Conservation (phyloP, 2,888 invertebrate genomes). For the Ennomos quercinarius region DNA sequence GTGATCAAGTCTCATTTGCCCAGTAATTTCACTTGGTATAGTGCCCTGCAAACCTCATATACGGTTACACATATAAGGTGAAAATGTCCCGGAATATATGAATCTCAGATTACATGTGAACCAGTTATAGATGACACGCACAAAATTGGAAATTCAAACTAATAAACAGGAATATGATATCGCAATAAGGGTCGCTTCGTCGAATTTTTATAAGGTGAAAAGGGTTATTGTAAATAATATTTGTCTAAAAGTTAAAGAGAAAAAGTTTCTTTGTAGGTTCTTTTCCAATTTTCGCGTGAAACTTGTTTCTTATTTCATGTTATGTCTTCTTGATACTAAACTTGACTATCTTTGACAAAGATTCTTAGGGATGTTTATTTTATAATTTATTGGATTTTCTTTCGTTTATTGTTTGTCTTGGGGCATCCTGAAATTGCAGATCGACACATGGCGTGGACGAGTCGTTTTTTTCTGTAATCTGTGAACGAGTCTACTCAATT, state of each 20-base stretch:
- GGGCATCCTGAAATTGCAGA: neutral
- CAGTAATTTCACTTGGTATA: no score
- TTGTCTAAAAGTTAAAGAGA: slow-evolving; percentile 17
- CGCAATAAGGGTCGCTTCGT: no score
- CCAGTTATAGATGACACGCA: neutral
- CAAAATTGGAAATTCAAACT: no score
- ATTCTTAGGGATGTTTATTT: slow-evolving; percentile 5
- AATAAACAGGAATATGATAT: no score
- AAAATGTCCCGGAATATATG: neutral
- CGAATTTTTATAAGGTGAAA: neutral
- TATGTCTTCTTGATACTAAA: slow-evolving; percentile 13
- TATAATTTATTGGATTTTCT: slow-evolving; percentile 10
- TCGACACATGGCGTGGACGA: no score
- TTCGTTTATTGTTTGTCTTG: slow-evolving; percentile 7
- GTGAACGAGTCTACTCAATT: no score
- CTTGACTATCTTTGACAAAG: slow-evolving; percentile 10
- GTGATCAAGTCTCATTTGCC: no score
- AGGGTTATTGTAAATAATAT: slow-evolving; percentile 9
- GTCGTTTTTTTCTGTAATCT: no score
- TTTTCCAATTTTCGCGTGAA: slow-evolving; percentile 15
- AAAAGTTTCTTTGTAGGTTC: slow-evolving; percentile 17
- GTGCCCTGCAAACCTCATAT: no score
- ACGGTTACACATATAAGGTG: no score
- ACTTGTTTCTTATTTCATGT: slow-evolving; percentile 23
- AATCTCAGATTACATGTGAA: slow-evolving; percentile 4